A percentile compares a stretch with the other conserved stretches of the same genome.
phyloP scores from a whole-genome alignment of 37 sponge, comb jelly and placozoan genomes.

The Cladorhizidae sp. region DNA sequence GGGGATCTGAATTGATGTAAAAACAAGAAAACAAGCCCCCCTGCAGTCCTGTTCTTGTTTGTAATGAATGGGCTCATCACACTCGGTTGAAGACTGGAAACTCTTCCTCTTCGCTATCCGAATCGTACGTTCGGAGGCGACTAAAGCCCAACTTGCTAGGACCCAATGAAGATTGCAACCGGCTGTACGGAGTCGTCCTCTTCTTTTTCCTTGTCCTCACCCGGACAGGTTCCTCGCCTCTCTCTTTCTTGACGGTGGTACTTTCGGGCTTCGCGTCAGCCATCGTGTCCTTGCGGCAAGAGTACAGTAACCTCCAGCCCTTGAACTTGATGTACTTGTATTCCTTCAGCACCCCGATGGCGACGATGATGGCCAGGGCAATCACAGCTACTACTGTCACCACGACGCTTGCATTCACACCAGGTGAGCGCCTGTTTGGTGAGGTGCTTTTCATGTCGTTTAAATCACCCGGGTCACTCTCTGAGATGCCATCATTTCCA shows the following conservation, averaged over 20 bases:
- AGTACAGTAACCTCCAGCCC: background rate
- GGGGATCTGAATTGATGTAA: too few species aligned
- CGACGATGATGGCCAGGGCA: conserved; percentile 2
- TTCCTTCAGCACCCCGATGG: conserved; percentile 29
- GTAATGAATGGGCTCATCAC: background rate
- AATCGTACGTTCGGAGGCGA: conserved; percentile 60
- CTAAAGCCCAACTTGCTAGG: conserved; percentile 62
- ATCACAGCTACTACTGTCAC: conserved; percentile 16
- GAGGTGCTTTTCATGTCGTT: too few species aligned
- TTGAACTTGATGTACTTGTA: conserved; percentile 22
- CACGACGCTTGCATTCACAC: conserved; percentile 3
- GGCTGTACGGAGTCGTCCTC: background rate
- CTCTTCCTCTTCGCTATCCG: conserved; percentile 73
- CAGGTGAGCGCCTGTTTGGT: background rate
- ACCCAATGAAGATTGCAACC: conserved; percentile 50
- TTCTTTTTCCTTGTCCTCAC: conserved; percentile 2
- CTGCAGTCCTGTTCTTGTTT: too few species aligned
- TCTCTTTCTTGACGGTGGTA: background rate
- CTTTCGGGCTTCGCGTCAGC: background rate
- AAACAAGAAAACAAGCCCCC: too few species aligned
- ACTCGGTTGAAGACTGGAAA: conserved; percentile 45
- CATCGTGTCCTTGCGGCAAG: background rate
- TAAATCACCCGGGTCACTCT: too few species aligned
- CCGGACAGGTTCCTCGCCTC: background rate
- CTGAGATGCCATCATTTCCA: too few species aligned